A percentile compares a stretch with the other conserved stretches of the same genome.
phyloP scores from a whole-genome alignment of 2,797 vertebrate genomes.

The Enteromius viviparus region DNA sequence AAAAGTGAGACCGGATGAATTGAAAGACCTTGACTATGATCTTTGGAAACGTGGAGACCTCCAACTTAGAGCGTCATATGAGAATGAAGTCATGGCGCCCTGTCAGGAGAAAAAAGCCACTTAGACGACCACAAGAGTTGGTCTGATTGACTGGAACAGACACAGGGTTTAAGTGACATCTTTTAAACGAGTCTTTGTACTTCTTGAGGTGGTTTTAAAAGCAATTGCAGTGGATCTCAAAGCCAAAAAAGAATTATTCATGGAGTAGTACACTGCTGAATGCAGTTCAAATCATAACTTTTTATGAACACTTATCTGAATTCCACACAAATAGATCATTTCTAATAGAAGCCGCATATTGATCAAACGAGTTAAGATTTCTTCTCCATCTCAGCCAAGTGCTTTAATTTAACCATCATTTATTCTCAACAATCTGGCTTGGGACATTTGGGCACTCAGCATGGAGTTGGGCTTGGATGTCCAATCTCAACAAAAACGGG shows the following conservation, averaged over 20 bases:
- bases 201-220: constrained; percentile 11
- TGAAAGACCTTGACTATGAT: constrained; percentile 48
- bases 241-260: constrained; percentile 8
- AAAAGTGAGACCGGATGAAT: constrained; percentile 30
- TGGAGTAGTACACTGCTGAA: constrained; percentile 29
- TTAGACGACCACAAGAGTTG: constrained; percentile 38
- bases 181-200: constrained; percentile 13
- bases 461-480: constrained; percentile 43
- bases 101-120: constrained; percentile 35
- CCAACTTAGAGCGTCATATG: constrained; percentile 34
- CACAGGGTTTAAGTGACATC: constrained; percentile 22
- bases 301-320: constrained; percentile 55
- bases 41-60: constrained; percentile 37
- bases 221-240: constrained; percentile 5
- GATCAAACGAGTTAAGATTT: background rate
- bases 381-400: constrained; percentile 25
- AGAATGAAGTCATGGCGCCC: constrained; percentile 55
- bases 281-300: constrained; percentile 34
- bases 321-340: constrained; percentile 33
- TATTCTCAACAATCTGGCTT: constrained; percentile 34
- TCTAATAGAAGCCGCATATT: constrained; percentile 51
- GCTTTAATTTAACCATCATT: constrained; percentile 46
- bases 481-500: constrained; percentile 61
- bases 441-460: constrained; percentile 27
- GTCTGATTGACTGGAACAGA: constrained; percentile 35